Evolutionary conservation across 2,888 invertebrate genomes (phyloP), one percentile per base, ranked within the genome.

Genomic region (Papilio elwesi): DNA sequence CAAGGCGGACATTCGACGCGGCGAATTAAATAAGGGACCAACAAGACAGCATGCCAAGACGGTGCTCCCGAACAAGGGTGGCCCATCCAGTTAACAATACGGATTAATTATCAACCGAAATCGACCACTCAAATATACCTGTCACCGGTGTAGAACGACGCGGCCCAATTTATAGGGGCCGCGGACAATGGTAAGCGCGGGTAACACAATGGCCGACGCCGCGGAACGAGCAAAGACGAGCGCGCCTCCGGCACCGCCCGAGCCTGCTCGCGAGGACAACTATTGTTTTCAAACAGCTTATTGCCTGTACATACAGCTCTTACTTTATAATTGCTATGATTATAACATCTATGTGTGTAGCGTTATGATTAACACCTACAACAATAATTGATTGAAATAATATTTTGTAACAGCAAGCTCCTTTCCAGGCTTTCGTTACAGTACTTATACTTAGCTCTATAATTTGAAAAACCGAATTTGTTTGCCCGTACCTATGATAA

Each of bases 51-150:
- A 67, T 63, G 79, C 80, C 78, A 82, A 83, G 84, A 83, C 82
- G 79, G 74, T 76, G 80, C 83, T 66, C 57, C 66, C 82, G 86
- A 90, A 89, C 91, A 88, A 90, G 93, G 93, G 93, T 92, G 92
- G 85, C 90, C 89, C 84, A 84, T 86, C 83, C 90, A 86, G 87
- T 90, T 89, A 88, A 92, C 92, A 93, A 91, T 90, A 91, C 90
- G 89, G 93, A 93, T 92, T 93, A 93, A 93, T 93, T 93, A 93
- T 92, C 91, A 90, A 85, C 86, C 85, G 85, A 92, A 93, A 90
- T 89, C 91, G 92, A 87, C 88, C 88, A 92, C 87, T 93, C 92
- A 92, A 93, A 93, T 93, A 93, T 93, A 93, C 92, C 93, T 93
- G 93, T 93, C 93, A 91, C 86, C 85, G 86, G 80, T 87, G 90